Percentiles rank a stretch among this genome's conserved stretches.
Evolutionary conservation across 1,140 invertebrate species (phyloP).

Genomic region (Laupala kohalensis): DNA sequence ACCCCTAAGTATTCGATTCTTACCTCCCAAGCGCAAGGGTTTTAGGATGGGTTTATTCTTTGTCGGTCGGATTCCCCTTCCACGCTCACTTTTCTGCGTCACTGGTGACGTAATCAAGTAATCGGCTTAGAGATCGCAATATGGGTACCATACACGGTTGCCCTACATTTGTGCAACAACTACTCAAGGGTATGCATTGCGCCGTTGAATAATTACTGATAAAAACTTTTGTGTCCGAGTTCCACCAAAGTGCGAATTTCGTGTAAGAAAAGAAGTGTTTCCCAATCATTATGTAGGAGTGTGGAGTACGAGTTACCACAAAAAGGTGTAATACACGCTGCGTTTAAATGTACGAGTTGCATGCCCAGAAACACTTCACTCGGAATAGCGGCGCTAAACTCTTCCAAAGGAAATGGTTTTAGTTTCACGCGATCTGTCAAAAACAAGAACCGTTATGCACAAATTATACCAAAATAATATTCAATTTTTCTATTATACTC

Average conservation of each 20-base stretch:
- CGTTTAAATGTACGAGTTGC: background rate
- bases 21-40: too few relatives aligned
- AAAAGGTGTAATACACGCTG: background rate
- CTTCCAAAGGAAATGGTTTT: background rate
- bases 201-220: background rate
- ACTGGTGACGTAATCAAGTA: background rate
- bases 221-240: background rate
- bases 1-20: too few relatives aligned
- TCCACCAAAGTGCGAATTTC: too few relatives aligned
- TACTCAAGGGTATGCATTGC: background rate
- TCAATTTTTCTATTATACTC: too few relatives aligned
- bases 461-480: too few relatives aligned
- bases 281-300: too few relatives aligned
- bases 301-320: background rate
- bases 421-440: too few relatives aligned
- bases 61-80: too few relatives aligned
- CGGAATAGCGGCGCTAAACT: background rate
- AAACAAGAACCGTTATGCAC: too few relatives aligned
- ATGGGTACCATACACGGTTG: background rate
- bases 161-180: background rate
- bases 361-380: background rate
- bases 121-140: background rate
- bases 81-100: background rate
- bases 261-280: too few relatives aligned
- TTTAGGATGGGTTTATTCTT: too few relatives aligned